Percentiles rank a stretch among this genome's conserved stretches.
These are phyloP conservation scores for Sinotaia quadrata DNA, from an alignment of 2,888 invertebrate species.

Conservation along the genomic window DNA sequence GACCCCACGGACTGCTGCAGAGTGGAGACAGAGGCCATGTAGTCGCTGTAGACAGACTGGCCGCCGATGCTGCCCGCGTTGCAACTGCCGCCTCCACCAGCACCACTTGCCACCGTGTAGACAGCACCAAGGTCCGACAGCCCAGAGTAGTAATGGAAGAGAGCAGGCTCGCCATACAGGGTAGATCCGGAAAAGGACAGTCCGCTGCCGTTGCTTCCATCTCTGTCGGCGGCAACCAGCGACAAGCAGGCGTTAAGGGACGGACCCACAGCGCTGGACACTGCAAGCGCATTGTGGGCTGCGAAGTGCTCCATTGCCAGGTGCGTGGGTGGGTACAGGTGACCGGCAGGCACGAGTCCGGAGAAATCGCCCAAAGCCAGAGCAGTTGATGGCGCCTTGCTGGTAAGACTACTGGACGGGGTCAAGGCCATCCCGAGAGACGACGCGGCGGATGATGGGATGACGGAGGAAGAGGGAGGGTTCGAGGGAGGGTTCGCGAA, in stretches of 20 bases:
- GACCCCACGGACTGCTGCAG: not conserved
- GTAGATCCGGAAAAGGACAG: not conserved
- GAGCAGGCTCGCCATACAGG: not conserved
- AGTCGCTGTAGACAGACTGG: not conserved
- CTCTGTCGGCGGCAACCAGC: not conserved
- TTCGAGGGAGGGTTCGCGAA: not conserved
- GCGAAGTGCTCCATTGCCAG: slow-evolving; percentile 13
- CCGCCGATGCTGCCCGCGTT: not conserved
- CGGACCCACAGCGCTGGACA: not conserved
- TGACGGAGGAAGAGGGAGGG: not conserved
- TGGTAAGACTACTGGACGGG: not conserved
- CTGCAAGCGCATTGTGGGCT: not conserved
- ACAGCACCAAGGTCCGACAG: slow-evolving; percentile 8
- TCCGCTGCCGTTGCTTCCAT: not conserved
- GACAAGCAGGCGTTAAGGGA: not conserved
- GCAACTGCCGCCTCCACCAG: not conserved
- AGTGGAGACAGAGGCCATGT: not conserved
- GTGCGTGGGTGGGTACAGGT: slow-evolving; percentile 13
- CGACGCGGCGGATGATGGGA: not conserved
- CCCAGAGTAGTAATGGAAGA: slow-evolving; percentile 22
- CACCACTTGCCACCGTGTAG: slow-evolving; percentile 4
- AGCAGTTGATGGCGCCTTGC: not conserved
- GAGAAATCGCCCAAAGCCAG: not conserved
- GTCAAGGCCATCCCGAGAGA: not conserved
- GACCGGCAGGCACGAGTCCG: slow-evolving; percentile 1